A percentile compares a stretch with the other conserved stretches of the same genome.
phyloP scores from a whole-genome alignment of 2,113 vertebrate genomes.

The Chionis minor region DNA sequence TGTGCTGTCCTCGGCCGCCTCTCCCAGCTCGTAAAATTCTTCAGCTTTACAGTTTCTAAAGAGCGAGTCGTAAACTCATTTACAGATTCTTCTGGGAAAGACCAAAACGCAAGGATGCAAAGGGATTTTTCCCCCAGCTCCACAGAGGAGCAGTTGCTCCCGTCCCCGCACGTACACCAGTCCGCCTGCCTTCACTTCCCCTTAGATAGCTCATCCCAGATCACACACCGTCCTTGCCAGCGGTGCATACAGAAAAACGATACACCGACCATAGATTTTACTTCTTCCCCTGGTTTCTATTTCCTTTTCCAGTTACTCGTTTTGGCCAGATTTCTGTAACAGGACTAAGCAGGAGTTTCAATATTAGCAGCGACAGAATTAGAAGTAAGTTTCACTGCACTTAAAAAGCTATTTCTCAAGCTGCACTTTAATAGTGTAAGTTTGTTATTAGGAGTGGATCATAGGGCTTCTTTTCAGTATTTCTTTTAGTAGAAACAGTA shows the following conservation, averaged over 20 bases:
- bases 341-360: neutral
- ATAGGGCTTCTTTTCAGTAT: neutral
- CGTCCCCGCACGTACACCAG: fast-evolving
- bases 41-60: neutral
- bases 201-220: neutral
- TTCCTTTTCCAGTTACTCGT: neutral
- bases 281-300: neutral
- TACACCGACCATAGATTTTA: neutral
- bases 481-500: neutral
- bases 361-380: neutral
- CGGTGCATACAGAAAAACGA: neutral
- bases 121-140: neutral
- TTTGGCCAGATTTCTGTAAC: neutral
- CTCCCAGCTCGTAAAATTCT: fast-evolving
- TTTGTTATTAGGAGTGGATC: neutral
- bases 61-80: neutral
- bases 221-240: neutral
- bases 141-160: fast-evolving
- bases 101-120: neutral
- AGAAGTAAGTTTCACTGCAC: neutral
- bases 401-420: neutral
- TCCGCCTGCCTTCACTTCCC: too few species aligned
- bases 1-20: neutral
- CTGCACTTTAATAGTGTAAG: neutral
- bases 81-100: too few species aligned